Evolutionary conservation across 2,113 vertebrate genomes (phyloP), one percentile per base, ranked within the genome.

Genomic region (Sula dactylatra): DNA sequence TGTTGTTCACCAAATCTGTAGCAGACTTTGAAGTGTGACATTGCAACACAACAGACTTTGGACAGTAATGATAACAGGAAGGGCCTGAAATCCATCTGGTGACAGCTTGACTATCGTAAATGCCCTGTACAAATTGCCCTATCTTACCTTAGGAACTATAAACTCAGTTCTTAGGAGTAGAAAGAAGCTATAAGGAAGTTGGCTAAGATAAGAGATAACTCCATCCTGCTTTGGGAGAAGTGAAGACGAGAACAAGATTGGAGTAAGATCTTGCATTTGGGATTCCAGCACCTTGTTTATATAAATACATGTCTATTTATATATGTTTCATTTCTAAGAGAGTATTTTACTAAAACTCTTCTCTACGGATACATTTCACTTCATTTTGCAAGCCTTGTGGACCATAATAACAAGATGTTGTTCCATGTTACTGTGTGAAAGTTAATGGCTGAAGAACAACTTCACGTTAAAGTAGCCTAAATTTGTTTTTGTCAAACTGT

Each of bases 11-110:
- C 15, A 52, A 80, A 74, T 90, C 36, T 77, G 11, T 70, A 52
- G 42, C 65, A 96, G 70, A 61, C 77, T 91, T 94, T 82, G 91
- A 88, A 86, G 72, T 31, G 71, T 80, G 78, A n/a, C 79, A 86
- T 90, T 96, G 78, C 89, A 93, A 95, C 84, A 88, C 38, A 84
- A 26, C 34, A 89, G 67, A 96, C 94, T 97, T 97, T 82, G 95
- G 66, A 72, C 82, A 45, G 34, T 24, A 65, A 12, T 69, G 77
- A 70, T 72, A 65, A 94, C 93, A 93, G 77, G 31, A 79, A 59
- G 49, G 49, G 64, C 69, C 86, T 90, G 95, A 93, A 97, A 95
- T 95, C 62, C 70, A 77, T 61, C 56, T 94, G 89, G 56, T 91
- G 80, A 92, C 83, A 86, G 61, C 66, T 27, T 85, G 42, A 20